Conservation (phyloP, 2,113 vertebrate genomes). For the Psammodynastes pulverulentus region DNA sequence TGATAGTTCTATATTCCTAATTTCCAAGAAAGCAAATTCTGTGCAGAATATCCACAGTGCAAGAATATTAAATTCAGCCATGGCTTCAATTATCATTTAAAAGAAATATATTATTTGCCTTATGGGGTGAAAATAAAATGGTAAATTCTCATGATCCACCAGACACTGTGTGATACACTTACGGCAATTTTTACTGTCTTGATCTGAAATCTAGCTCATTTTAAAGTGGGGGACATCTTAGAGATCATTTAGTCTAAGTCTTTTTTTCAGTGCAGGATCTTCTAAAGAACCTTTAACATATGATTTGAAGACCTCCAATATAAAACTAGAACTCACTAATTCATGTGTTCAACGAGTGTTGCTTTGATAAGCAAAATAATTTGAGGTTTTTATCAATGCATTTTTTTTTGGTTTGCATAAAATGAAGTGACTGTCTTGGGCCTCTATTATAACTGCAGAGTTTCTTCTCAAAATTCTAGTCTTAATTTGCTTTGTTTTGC, state of each 20-base stretch:
- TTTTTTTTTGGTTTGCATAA: neutral
- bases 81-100: neutral
- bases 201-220: neutral
- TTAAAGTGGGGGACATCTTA: neutral
- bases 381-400: neutral
- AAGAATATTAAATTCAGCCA: neutral
- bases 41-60: neutral
- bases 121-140: neutral
- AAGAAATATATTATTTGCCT: neutral
- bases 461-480: neutral
- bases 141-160: neutral
- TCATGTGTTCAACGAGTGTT: neutral
- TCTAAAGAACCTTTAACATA: neutral
- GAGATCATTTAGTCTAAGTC: neutral
- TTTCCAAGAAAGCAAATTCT: neutral
- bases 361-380: neutral
- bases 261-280: neutral
- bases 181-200: neutral
- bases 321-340: neutral
- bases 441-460: neutral
- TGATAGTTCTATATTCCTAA: neutral
- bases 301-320: neutral
- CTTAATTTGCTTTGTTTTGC: neutral
- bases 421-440: neutral
- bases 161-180: neutral